Percentiles rank a stretch among this genome's conserved stretches.
These are phyloP conservation scores for Bettongia penicillata DNA, from an alignment of 2,113 vertebrate species.

Conservation along the genomic window DNA sequence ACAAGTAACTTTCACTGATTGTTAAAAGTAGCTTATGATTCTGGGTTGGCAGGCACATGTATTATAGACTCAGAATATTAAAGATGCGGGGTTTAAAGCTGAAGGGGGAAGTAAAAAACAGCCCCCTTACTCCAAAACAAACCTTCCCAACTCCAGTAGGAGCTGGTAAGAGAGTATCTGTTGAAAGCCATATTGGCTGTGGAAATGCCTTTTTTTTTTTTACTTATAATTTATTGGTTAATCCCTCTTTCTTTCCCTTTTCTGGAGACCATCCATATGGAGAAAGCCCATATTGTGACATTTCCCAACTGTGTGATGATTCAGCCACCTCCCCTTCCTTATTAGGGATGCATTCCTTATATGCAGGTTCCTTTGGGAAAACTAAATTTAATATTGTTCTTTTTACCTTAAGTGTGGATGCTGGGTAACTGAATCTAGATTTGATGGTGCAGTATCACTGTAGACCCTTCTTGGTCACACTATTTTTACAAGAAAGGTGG, in stretches of 20 bases:
- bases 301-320: background rate
- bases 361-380: background rate
- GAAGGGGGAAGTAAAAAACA: background rate
- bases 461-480: background rate
- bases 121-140: background rate
- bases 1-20: slow-evolving; percentile 66
- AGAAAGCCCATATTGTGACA: background rate
- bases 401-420: background rate
- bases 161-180: slow-evolving; percentile 29
- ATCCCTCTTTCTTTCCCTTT: slow-evolving; percentile 30
- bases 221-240: slow-evolving; percentile 21
- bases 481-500: slow-evolving; percentile 8
- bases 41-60: slow-evolving; percentile 52
- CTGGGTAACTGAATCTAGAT: background rate
- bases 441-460: background rate
- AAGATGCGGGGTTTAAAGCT: slow-evolving; percentile 26
- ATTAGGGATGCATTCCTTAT: background rate
- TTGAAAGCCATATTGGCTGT: slow-evolving; percentile 36
- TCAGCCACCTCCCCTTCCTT: background rate
- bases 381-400: background rate
- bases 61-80: slow-evolving; percentile 50
- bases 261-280: background rate
- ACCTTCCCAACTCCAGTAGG: background rate
- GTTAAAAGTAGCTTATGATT: slow-evolving; percentile 69
- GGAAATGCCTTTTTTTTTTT: slow-evolving; percentile 14